Conservation (phyloP, 2,797 vertebrate species). For the Adelosebastes latens region DNA sequence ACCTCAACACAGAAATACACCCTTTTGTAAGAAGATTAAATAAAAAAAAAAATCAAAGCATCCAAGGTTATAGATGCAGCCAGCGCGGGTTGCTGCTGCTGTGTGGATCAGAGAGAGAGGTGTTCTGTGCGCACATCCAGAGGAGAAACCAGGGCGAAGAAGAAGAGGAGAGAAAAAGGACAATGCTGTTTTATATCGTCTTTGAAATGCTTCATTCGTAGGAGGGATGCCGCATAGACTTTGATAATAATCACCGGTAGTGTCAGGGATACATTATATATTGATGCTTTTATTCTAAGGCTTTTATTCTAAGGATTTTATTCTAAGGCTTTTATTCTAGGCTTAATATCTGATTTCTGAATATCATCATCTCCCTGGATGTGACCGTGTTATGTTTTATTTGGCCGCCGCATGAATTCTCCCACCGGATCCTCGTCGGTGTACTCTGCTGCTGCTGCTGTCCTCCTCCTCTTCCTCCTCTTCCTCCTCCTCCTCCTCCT, state of each 20-base stretch:
- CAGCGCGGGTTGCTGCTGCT: constrained; percentile 43
- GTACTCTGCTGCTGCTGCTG: constrained; percentile 60
- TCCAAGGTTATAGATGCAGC: constrained; percentile 39
- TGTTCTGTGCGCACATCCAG: constrained; percentile 36
- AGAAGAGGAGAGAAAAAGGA: constrained; percentile 34
- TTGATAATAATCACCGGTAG: constrained; percentile 10
- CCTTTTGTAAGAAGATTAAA: constrained; percentile 55
- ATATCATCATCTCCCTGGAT: constrained; percentile 47
- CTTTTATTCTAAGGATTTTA: too few species aligned
- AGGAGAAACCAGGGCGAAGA: constrained; percentile 48
- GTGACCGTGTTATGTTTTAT: constrained; percentile 54
- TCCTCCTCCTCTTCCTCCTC: constrained; percentile 47
- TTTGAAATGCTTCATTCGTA: constrained; percentile 20
- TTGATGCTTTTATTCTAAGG: not conserved
- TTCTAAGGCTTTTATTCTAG: too few species aligned
- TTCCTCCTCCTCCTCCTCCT: constrained; percentile 33
- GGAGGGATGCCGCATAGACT: constrained; percentile 52
- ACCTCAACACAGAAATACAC: constrained; percentile 59
- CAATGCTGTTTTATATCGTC: constrained; percentile 48
- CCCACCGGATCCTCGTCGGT: constrained; percentile 74
- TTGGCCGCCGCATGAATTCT: constrained; percentile 77
- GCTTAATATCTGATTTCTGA: not conserved
- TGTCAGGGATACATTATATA: constrained; percentile 57
- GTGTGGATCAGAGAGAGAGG: constrained; percentile 45
- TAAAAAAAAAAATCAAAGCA: constrained; percentile 18